Conservation (phyloP, 2,888 invertebrate species). For the Oscheius sp. region DNA sequence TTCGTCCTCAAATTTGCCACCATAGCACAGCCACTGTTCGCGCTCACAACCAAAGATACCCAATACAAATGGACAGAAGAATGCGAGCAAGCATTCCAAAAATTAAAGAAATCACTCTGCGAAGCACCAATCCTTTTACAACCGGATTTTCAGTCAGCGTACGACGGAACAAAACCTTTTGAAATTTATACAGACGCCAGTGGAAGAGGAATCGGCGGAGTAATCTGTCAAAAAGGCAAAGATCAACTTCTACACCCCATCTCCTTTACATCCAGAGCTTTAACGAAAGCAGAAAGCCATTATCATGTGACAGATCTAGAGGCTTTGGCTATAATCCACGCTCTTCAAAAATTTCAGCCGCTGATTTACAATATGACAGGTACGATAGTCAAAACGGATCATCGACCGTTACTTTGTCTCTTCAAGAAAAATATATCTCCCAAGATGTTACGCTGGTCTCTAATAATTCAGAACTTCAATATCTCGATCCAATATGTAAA, state of each 20-base stretch:
- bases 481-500: slow-evolving; percentile 30
- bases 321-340: slow-evolving; percentile 43
- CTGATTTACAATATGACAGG: slow-evolving; percentile 39
- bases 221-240: slow-evolving; percentile 43
- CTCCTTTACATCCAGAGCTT: slow-evolving; percentile 38
- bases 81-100: slow-evolving; percentile 42
- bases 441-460: slow-evolving; percentile 33
- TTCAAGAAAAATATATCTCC: slow-evolving; percentile 12
- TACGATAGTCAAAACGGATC: slow-evolving; percentile 29
- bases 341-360: slow-evolving; percentile 36
- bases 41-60: slow-evolving; percentile 40
- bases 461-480: slow-evolving; percentile 18
- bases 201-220: slow-evolving; percentile 47
- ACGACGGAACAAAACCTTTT: slow-evolving; percentile 40
- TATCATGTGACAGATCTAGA: slow-evolving; percentile 50
- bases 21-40: slow-evolving; percentile 46
- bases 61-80: slow-evolving; percentile 41
- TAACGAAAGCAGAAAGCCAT: slow-evolving; percentile 41
- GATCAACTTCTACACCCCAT: slow-evolving; percentile 43
- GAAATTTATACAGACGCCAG: slow-evolving; percentile 52
- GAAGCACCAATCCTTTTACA: slow-evolving; percentile 43
- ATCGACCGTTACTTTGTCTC: slow-evolving; percentile 35
- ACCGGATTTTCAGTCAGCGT: slow-evolving; percentile 52
- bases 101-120: slow-evolving; percentile 42
- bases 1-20: slow-evolving; percentile 48